Evolutionary conservation across 2,888 invertebrate species (phyloP).

Genomic region (Caenorhabditis japonica): DNA sequence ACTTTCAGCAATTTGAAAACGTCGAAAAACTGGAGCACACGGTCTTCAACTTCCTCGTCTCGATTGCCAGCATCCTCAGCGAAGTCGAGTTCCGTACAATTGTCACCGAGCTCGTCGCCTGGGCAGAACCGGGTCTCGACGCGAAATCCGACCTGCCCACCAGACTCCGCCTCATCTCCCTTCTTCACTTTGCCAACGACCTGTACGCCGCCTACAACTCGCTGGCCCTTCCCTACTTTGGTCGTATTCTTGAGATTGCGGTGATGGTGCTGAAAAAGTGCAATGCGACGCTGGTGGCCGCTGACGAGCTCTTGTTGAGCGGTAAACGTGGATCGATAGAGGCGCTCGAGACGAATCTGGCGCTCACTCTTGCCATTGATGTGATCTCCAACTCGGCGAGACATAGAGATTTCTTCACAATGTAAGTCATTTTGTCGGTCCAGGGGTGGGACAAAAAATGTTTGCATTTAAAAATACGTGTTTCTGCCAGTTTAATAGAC

Average conservation of each 20-base stretch:
- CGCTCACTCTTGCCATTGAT: constrained; percentile 57
- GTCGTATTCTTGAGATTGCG: constrained; percentile 65
- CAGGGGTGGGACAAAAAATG: no score
- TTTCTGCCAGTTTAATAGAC: no score
- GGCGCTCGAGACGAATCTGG: constrained; percentile 60
- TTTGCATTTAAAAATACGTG: neutral
- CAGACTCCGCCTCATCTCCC: constrained; percentile 61
- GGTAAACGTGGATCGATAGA: constrained; percentile 63
- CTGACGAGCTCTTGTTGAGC: constrained; percentile 53
- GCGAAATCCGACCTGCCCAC: constrained; percentile 14
- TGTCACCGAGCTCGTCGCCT: constrained; percentile 61
- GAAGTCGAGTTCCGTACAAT: constrained; percentile 65
- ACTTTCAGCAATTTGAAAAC: constrained; percentile 55
- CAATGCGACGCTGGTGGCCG: constrained; percentile 56
- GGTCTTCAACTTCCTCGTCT: constrained; percentile 47
- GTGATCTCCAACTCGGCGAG: constrained; percentile 66
- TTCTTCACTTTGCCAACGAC: constrained; percentile 69
- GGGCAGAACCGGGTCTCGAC: constrained; percentile 64
- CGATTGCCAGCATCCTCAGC: constrained; percentile 53
- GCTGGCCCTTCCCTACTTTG: constrained; percentile 71
- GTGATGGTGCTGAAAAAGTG: constrained; percentile 59
- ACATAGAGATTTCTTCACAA: constrained; percentile 65
- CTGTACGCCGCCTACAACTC: constrained; percentile 70
- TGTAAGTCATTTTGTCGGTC: constrained; percentile 51
- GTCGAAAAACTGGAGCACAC: constrained; percentile 50